These are phyloP conservation scores for Hippopotamyrus pictus DNA, from an alignment of 2,797 vertebrate genomes.

Conservation along the genomic window DNA sequence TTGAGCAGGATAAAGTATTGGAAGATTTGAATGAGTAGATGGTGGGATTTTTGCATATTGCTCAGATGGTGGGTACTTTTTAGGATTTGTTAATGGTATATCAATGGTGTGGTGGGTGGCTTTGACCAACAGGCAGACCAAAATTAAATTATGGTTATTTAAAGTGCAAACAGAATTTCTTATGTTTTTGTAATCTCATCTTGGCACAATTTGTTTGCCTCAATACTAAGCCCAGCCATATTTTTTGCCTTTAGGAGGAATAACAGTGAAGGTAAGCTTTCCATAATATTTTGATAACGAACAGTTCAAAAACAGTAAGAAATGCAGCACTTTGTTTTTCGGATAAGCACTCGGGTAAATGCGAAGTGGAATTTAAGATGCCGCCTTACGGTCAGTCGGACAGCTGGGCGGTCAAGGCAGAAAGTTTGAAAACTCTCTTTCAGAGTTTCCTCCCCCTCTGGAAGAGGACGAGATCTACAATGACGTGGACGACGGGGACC, in stretches of 20 bases:
- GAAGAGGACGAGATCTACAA: conserved; percentile 78
- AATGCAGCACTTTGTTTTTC: background rate
- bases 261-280: background rate
- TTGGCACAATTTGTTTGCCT: background rate
- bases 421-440: conserved; percentile 74
- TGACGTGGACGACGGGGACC: conserved; percentile 67
- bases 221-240: background rate
- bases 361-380: background rate
- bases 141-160: background rate
- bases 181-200: background rate
- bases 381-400: background rate
- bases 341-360: background rate
- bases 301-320: background rate
- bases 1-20: background rate
- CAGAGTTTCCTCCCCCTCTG: conserved; percentile 66
- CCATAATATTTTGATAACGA: background rate
- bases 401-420: conserved; percentile 45
- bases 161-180: background rate
- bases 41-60: background rate
- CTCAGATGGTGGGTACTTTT: background rate
- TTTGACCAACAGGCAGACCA: background rate
- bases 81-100: background rate
- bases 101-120: background rate
- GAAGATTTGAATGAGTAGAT: background rate
- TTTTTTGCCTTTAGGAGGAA: background rate